Evolutionary conservation across 2,113 vertebrate genomes (phyloP), one percentile per base, ranked within the genome.

Genomic region (Tapirus terrestris): DNA sequence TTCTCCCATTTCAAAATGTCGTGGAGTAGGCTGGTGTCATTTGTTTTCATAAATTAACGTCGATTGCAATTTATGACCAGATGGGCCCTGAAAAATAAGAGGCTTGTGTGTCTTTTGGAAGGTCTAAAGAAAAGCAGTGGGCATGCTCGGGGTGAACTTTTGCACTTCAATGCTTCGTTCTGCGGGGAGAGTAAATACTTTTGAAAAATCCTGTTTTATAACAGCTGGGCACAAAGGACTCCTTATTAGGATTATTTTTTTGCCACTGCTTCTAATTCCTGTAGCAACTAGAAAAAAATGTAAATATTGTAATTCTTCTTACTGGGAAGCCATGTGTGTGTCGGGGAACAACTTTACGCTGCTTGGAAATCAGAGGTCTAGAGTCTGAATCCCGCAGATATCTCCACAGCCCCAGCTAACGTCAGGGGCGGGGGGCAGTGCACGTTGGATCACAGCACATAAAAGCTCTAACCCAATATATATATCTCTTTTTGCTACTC

Each of bases 1-100:
- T 98, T 97, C 97, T 98, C 92, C 91, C 83, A 89, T 98, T 98
- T 98, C 95, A 98, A 98, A 99, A 98, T 97, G 97, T 95, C 33
- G 21, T 89, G 76, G 92, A 97, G 0, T 27, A 98, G 96, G 96
- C 96, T 98, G 92, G 96, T 98, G 95, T 98, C n/a, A 98, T 98
- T 98, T 99, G 97, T 99, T 99, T 99, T 98, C 97, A 98, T 98
- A 98, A 98, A 99, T 99, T 98, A 98, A 98, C 65, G 89, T 99
- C 96, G 94, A 97, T 97, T 95, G 96, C 96, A 98, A 98, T 99
- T 99, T 98, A 99, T 98, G 94, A 56, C 98, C 98, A 98, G 98
- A 98, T 98, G 98, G 97, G 92, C 90, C 98, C 98, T 98, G 98
- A 98, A 98, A 98, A 98, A 98, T 98, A 96, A 96, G 96, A 98